Evolutionary conservation across 2,797 vertebrate genomes (phyloP).

Genomic region (Cryptoblepharus egeriae): DNA sequence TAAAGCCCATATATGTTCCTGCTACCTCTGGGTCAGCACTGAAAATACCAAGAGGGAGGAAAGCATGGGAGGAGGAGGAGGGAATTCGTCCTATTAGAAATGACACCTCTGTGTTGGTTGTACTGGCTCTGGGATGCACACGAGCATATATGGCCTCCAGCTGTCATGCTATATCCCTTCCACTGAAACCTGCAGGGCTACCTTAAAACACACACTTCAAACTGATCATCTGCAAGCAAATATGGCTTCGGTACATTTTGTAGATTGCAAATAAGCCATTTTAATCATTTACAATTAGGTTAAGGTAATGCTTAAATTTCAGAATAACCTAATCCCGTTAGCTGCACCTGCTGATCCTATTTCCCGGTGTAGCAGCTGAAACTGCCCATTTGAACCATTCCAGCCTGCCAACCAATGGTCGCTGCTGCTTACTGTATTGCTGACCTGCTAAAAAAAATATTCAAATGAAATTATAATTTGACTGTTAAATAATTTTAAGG

Average conservation of each 20-base stretch:
- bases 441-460: background rate
- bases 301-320: conserved; percentile 11
- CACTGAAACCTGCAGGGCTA: background rate
- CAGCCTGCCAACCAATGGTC: background rate
- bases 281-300: background rate
- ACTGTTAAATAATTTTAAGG: background rate
- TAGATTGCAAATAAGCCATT: conserved; percentile 8
- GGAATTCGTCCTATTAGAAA: background rate
- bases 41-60: background rate
- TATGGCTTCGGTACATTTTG: background rate
- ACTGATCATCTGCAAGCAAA: background rate
- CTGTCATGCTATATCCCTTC: background rate
- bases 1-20: conserved; percentile 15
- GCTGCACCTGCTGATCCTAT: background rate
- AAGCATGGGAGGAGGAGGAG: background rate
- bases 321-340: conserved; percentile 5
- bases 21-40: background rate
- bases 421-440: background rate
- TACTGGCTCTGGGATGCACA: no score
- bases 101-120: no score
- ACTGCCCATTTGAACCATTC: background rate
- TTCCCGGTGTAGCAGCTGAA: background rate
- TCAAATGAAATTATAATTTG: background rate
- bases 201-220: background rate
- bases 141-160: background rate